phyloP scores from a whole-genome alignment of 2,888 invertebrate species.

The Cecidostiba fungosa region DNA sequence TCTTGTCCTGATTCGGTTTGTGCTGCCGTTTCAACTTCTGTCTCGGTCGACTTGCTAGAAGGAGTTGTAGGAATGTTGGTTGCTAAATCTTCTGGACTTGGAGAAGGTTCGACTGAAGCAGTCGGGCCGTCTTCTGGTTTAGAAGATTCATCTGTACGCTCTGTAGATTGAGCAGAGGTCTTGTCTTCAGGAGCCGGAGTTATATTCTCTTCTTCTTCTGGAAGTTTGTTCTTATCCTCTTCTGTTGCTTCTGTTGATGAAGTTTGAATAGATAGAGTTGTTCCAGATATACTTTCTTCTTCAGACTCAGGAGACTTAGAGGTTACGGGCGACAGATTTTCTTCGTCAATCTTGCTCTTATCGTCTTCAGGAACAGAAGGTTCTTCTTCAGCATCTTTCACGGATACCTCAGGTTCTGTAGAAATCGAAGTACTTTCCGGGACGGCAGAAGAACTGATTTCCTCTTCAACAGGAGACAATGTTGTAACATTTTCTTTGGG shows the following conservation, averaged over 20 bases:
- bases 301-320: slow-evolving; percentile 28
- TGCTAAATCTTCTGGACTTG: not conserved
- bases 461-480: slow-evolving; percentile 49
- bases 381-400: slow-evolving; percentile 44
- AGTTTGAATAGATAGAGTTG: slow-evolving; percentile 62
- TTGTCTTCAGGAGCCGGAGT: slow-evolving; percentile 57
- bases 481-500: slow-evolving; percentile 55
- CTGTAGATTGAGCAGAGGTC: slow-evolving; percentile 51
- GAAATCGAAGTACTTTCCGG: slow-evolving; percentile 60
- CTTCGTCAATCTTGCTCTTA: slow-evolving; percentile 32
- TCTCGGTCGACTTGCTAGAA: not conserved
- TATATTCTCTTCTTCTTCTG: slow-evolving; percentile 44
- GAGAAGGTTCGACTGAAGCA: not conserved
- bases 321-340: slow-evolving; percentile 42
- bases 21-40: slow-evolving; percentile 62
- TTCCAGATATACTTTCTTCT: slow-evolving; percentile 62
- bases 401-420: slow-evolving; percentile 41
- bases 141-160: slow-evolving; percentile 47
- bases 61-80: slow-evolving; percentile 9
- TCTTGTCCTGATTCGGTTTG: slow-evolving; percentile 53
- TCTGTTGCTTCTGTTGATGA: slow-evolving; percentile 52
- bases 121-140: not conserved
- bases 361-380: slow-evolving; percentile 25
- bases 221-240: slow-evolving; percentile 42
- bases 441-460: slow-evolving; percentile 59